Conservation (phyloP, 2,113 vertebrate species). For the Sinocyclocheilus anshuiensis region DNA sequence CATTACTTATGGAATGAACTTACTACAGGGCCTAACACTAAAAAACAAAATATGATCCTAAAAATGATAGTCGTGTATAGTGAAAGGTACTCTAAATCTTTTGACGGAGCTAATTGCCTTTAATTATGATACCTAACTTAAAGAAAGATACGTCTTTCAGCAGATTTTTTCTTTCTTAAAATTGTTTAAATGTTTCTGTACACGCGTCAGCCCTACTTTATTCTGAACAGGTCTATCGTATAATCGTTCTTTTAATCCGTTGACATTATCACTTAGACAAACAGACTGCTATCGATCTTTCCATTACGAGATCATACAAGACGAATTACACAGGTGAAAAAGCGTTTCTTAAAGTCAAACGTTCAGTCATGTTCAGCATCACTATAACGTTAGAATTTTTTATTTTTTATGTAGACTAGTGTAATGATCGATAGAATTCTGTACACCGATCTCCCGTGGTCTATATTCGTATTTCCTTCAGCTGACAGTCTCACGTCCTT, state of each 20-base stretch:
- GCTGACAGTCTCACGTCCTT: neutral
- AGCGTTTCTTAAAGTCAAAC: constrained; percentile 23
- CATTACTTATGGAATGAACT: neutral
- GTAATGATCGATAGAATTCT: neutral
- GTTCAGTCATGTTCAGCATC: constrained; percentile 46
- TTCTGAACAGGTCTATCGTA: constrained; percentile 64
- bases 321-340: constrained; percentile 74
- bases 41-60: neutral
- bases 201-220: constrained; percentile 43
- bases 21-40: neutral
- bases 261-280: constrained; percentile 85
- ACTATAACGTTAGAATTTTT: neutral
- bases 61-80: neutral
- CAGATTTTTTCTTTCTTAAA: neutral
- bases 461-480: constrained; percentile 10
- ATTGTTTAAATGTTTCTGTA: neutral
- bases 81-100: neutral
- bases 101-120: neutral
- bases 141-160: neutral
- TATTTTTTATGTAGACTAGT: neutral
- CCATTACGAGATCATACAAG: constrained; percentile 81
- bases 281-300: constrained; percentile 84
- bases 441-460: neutral
- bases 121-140: neutral
- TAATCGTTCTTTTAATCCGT: constrained; percentile 77